Evolutionary conservation across 2,888 invertebrate species (phyloP), one percentile per base, ranked within the genome.

Genomic region (Lathronympha strigana): DNA sequence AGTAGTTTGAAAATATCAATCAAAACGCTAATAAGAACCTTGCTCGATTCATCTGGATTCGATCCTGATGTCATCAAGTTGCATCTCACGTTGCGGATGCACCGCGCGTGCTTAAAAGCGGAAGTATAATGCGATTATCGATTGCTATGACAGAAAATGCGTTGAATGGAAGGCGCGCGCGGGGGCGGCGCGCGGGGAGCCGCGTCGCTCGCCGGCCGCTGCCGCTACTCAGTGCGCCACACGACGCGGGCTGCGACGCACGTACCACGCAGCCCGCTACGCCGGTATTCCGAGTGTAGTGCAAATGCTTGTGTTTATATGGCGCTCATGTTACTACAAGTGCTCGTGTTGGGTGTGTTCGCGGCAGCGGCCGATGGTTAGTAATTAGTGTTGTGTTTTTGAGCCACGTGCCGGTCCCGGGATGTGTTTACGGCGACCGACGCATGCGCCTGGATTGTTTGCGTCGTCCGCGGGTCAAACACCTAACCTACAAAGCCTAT

Each of bases 241-340:
- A 68, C 68, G 71, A 71, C 67, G 75, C 75, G 73, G 73, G 74
- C 77, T 74, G 77, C 77, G 83, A 84, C 71, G 62, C 63, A 69
- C 71, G 72, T 73, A 80, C 73, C 75, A 80, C 88, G 90, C 91
- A 88, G 91, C 90, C 90, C 90, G 92, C 90, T 83, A 84, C 80
- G 81, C 86, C 81, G 74, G 70, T 78, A 82, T 85, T 83, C 76
- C 86, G 88, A 87, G 88, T 89, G 84, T 81, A 83, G 91, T 92
- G 93, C 94, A 94, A 94, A 95, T 95, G 95, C 93, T 93, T 93
- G 93, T 93, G 93, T 93, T 94, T 94, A 93, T 94, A 95, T 95
- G 95, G 95, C 95, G 95, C 93, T 95, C 93, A 94, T 94, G 94
- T 94, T 94, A 93, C 93, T 94, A 93, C 94, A 93, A 93, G 93